phyloP scores from a whole-genome alignment of 2,888 invertebrate species.

The Trissolcus japonicus region DNA sequence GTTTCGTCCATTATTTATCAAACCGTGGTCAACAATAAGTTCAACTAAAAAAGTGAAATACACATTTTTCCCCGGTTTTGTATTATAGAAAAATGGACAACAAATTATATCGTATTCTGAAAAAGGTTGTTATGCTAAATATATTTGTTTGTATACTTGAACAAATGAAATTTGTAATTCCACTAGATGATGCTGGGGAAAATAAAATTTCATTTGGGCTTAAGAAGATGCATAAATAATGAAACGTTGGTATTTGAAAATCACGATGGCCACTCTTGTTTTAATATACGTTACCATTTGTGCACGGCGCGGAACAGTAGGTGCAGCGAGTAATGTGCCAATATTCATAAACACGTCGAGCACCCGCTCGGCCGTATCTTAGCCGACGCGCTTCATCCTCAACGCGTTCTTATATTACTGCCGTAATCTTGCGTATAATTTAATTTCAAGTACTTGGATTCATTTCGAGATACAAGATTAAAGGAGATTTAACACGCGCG shows the following conservation, averaged over 20 bases:
- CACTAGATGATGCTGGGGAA: no score
- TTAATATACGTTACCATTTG: constrained; percentile 35
- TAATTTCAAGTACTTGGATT: constrained; percentile 56
- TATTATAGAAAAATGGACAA: no score
- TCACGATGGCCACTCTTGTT: constrained; percentile 22
- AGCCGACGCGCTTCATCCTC: constrained; percentile 61
- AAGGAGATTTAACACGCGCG: constrained; percentile 56
- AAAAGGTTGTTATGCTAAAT: no score
- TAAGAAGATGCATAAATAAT: no score
- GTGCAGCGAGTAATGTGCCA: constrained; percentile 61
- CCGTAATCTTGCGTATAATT: constrained; percentile 54
- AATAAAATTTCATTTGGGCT: neutral
- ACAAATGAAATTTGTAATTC: no score
- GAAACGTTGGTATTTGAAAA: no score
- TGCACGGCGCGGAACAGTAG: constrained; percentile 43
- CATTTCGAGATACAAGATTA: constrained; percentile 57
- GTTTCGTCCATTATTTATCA: neutral
- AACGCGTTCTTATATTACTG: constrained; percentile 55
- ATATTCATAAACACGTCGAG: constrained; percentile 70
- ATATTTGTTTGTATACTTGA: no score
- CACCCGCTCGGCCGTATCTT: constrained; percentile 62
- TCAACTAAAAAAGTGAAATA: neutral
- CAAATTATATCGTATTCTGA: no score
- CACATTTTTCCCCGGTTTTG: no score
- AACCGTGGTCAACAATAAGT: neutral